phyloP scores from a whole-genome alignment of 1,140 invertebrate genomes.

The Drosophila chauvacae region DNA sequence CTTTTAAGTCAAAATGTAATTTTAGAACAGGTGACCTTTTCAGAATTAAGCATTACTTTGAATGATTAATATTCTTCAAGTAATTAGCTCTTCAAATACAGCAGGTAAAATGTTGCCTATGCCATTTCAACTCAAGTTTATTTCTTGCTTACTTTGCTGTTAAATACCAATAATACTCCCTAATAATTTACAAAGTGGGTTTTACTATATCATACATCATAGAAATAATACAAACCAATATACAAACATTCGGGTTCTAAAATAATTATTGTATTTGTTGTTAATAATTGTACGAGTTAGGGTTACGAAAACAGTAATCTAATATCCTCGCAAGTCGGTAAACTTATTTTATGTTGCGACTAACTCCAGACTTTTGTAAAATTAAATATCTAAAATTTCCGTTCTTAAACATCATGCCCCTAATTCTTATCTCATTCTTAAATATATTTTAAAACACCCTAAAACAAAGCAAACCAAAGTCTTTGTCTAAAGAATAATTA shows the following conservation, averaged over 20 bases:
- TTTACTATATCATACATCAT: not conserved
- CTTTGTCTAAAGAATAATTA: not conserved
- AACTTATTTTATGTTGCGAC: too few relatives aligned
- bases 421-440: not conserved
- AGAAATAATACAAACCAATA: not conserved
- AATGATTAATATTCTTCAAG: not conserved
- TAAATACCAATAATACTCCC: not conserved
- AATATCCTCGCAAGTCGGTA: too few relatives aligned
- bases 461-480: not conserved
- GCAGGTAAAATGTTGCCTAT: not conserved
- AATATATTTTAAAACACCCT: not conserved
- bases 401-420: too few relatives aligned
- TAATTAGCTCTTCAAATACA: not conserved
- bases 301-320: too few relatives aligned
- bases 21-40: constrained; percentile 5
- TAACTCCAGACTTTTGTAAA: too few relatives aligned
- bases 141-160: not conserved
- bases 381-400: too few relatives aligned
- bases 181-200: not conserved
- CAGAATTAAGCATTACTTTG: not conserved
- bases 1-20: not conserved
- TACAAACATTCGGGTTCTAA: not conserved
- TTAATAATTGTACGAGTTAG: too few relatives aligned
- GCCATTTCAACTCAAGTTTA: not conserved
- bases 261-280: too few relatives aligned